phyloP scores from a whole-genome alignment of 2,888 invertebrate genomes.

The Hypena proboscidalis region DNA sequence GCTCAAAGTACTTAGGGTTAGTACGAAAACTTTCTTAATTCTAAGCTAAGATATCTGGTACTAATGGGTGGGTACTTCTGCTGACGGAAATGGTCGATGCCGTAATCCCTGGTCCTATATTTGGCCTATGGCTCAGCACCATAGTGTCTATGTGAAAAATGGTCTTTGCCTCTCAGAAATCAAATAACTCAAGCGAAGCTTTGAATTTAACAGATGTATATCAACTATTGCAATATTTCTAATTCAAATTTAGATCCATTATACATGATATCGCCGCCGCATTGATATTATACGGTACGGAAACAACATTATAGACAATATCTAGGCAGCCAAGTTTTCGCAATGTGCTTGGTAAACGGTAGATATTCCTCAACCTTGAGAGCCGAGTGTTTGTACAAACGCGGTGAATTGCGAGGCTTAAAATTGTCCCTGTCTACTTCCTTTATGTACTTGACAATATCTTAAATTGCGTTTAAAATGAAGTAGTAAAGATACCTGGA shows the following conservation, averaged over 20 bases:
- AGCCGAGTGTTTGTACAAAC: constrained; percentile 8
- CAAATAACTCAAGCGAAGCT: not conserved
- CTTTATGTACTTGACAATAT: not conserved
- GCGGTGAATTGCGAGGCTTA: constrained; percentile 4
- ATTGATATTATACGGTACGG: not conserved
- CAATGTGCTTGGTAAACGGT: constrained; percentile 24
- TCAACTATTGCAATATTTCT: not conserved
- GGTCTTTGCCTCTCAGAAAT: too few relatives aligned
- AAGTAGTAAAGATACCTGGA: too few relatives aligned
- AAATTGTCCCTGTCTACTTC: not conserved
- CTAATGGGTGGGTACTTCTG: too few relatives aligned
- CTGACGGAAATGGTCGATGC: too few relatives aligned
- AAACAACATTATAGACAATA: constrained; percentile 19
- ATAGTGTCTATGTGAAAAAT: too few relatives aligned
- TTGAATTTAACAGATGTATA: not conserved
- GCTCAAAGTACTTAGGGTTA: constrained; percentile 97
- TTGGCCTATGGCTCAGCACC: too few relatives aligned
- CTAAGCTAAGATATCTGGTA: too few relatives aligned
- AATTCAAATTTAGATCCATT: not conserved
- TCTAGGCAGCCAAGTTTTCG: constrained; percentile 20
- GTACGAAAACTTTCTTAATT: too few relatives aligned
- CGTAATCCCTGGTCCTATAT: too few relatives aligned
- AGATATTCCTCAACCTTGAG: constrained; percentile 31
- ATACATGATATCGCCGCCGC: not conserved
- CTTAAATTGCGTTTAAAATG: too few relatives aligned